Conservation (phyloP, 2,888 invertebrate genomes). For the Sipunculus nudus region DNA sequence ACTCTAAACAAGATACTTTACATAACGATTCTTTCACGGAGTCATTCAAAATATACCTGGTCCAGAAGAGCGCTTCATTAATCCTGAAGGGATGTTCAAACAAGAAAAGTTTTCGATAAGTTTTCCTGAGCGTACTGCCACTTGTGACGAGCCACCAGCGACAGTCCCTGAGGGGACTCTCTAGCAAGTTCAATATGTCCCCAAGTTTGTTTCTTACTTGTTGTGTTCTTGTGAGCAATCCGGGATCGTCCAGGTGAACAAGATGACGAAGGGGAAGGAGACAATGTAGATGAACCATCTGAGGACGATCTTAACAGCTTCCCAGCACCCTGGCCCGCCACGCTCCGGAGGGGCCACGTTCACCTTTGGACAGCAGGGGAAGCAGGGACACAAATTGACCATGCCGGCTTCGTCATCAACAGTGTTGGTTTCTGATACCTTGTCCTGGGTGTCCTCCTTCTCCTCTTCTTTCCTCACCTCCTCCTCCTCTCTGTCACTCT, state of each 20-base stretch:
- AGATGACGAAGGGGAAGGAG: conserved; percentile 37
- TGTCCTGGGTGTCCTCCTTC: conserved; percentile 23
- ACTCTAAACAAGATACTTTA: too few species aligned
- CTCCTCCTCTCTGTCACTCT: neutral
- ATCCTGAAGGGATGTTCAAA: too few species aligned
- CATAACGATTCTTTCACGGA: too few species aligned
- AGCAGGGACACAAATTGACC: conserved; percentile 33
- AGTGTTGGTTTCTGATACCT: neutral
- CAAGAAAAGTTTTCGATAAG: too few species aligned
- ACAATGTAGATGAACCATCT: conserved; percentile 36
- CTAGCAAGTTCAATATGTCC: neutral
- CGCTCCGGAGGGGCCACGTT: conserved; percentile 27
- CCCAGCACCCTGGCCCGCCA: conserved; percentile 11
- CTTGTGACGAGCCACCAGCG: too few species aligned
- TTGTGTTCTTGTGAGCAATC: conserved; percentile 38
- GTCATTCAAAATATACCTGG: too few species aligned
- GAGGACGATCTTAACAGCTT: conserved; percentile 25
- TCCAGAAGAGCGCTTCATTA: too few species aligned
- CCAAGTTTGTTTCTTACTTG: conserved; percentile 20
- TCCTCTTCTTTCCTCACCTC: conserved; percentile 17
- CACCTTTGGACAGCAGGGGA: conserved; percentile 34
- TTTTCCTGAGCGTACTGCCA: too few species aligned
- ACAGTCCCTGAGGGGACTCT: too few species aligned
- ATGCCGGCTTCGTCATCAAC: neutral
- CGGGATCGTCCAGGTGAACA: conserved; percentile 42